These are phyloP conservation scores for Rotaria magnacalcarata DNA, from an alignment of 2,888 invertebrate species.

Conservation along the genomic window DNA sequence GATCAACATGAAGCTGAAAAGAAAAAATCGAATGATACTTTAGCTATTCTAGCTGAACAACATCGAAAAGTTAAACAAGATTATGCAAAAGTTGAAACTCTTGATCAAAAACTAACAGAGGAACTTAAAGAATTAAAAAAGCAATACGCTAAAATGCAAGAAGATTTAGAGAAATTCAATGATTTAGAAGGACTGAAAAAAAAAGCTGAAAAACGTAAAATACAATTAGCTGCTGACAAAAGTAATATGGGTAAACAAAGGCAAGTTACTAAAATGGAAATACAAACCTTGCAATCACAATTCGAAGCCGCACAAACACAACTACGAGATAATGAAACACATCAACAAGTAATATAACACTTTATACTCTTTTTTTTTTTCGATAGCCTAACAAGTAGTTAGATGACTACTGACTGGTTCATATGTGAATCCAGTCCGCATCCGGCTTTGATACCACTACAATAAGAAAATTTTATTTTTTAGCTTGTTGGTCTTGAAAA, in stretches of 20 bases:
- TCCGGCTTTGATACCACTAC: too few relatives aligned
- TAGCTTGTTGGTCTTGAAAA: slow-evolving; percentile 43
- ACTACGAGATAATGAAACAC: slow-evolving; percentile 43
- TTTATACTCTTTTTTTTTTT: too few relatives aligned
- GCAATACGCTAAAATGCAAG: slow-evolving; percentile 64
- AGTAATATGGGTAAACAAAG: slow-evolving; percentile 40
- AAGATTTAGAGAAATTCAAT: slow-evolving; percentile 65
- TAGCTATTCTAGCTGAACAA: slow-evolving; percentile 66
- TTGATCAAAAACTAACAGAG: slow-evolving; percentile 68
- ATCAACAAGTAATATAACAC: slow-evolving; percentile 40
- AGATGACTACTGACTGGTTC: too few relatives aligned
- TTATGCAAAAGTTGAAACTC: slow-evolving; percentile 64
- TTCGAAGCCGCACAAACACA: slow-evolving; percentile 43
- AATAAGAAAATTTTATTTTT: not conserved
- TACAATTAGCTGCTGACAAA: slow-evolving; percentile 41
- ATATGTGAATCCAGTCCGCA: too few relatives aligned
- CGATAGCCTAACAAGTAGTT: too few relatives aligned
- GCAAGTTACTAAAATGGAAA: slow-evolving; percentile 36
- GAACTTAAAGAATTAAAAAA: slow-evolving; percentile 62
- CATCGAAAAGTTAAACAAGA: slow-evolving; percentile 60
- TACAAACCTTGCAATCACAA: slow-evolving; percentile 41
- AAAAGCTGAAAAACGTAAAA: slow-evolving; percentile 61
- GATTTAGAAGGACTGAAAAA: slow-evolving; percentile 64
- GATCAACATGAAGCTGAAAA: slow-evolving; percentile 60
- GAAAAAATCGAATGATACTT: slow-evolving; percentile 65